Base-by-base conservation (phyloP, 2,888 invertebrate genomes). In the Athrips mouffetella region DNA sequence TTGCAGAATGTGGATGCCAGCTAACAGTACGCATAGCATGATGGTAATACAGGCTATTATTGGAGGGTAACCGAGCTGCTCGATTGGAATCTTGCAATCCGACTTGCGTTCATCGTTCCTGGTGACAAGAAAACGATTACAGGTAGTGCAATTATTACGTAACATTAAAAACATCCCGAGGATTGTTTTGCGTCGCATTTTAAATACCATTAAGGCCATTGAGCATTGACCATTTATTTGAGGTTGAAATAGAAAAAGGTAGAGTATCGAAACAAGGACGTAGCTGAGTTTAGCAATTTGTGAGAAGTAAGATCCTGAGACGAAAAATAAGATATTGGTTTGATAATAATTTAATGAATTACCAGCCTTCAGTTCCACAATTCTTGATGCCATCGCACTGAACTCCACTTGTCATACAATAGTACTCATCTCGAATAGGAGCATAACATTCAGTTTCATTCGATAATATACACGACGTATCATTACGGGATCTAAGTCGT, bases 351-450 rank as follows among this genome's bases (percentile, higher is more conserved):
- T 31, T 31, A 2, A 15, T 3, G 7, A 39, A 21, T 8, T 41
- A 87, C 86, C 87, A 87, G 54, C 85, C 80, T 7, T 59, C 58
- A 3, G 80, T 73, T 0, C 85, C 87, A 45, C 87, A 87, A 58
- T 87, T 84, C 50, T 81, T 80, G 45, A 87, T 83, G 13, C 87
- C 87, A 39, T 87, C 87, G 52, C 87, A 87, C 0, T 81, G 80
- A 0, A 83, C 80, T 0, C 82, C 84, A 16, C 65, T 78, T 3
- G 85, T 85, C 52, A 84, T 81, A 50, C 87, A 87, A 53, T 62
- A 84, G 7, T 69, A 47, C 0, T 52, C 27, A 0, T 55, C 41
- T 1, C 64, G 56, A 1, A 80, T 62, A 0, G 37, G 37, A 20
- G 21, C 21, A 8, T 50, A 56, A 50, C 83, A 84, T 0, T 61